Percentiles rank a stretch among this genome's conserved stretches.
Evolutionary conservation across 1,140 invertebrate genomes (phyloP).

Genomic region (Neomicropteryx cornuta): DNA sequence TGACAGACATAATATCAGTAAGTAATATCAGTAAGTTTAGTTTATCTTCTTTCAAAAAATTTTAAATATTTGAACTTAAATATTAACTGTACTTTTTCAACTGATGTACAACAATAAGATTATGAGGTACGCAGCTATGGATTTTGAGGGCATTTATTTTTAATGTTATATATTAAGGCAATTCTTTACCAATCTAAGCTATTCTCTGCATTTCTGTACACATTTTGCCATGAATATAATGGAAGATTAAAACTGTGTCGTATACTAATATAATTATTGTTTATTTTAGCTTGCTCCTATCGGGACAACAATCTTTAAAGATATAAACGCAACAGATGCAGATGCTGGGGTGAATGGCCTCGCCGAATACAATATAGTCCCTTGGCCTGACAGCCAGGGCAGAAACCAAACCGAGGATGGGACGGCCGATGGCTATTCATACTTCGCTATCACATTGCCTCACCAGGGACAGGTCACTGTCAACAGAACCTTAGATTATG

Average conservation of each 20-base stretch:
- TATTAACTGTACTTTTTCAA: too few relatives aligned
- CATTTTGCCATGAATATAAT: too few relatives aligned
- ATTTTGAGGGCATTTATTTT: neutral
- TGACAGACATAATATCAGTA: too few relatives aligned
- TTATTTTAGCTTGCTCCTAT: conserved; percentile 67
- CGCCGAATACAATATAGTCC: conserved; percentile 65
- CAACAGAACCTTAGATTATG: conserved; percentile 80
- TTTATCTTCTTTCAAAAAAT: too few relatives aligned
- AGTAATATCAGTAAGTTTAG: too few relatives aligned
- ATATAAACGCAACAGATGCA: conserved; percentile 70
- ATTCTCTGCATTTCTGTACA: too few relatives aligned
- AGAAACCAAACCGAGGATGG: conserved; percentile 43
- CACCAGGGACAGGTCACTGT: conserved; percentile 85
- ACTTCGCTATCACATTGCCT: conserved; percentile 75
- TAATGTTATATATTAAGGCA: conserved; percentile 4
- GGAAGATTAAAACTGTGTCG: too few relatives aligned
- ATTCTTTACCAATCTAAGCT: too few relatives aligned
- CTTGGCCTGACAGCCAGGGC: conserved; percentile 42
- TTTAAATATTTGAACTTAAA: too few relatives aligned
- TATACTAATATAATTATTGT: too few relatives aligned
- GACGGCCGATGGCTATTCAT: conserved; percentile 68
- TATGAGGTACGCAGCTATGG: neutral
- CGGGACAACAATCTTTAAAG: conserved; percentile 76
- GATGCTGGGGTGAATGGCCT: conserved; percentile 81
- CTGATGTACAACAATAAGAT: too few relatives aligned